Base-by-base conservation (phyloP, 2,113 vertebrate genomes). In the Todiramphus chloris region DNA sequence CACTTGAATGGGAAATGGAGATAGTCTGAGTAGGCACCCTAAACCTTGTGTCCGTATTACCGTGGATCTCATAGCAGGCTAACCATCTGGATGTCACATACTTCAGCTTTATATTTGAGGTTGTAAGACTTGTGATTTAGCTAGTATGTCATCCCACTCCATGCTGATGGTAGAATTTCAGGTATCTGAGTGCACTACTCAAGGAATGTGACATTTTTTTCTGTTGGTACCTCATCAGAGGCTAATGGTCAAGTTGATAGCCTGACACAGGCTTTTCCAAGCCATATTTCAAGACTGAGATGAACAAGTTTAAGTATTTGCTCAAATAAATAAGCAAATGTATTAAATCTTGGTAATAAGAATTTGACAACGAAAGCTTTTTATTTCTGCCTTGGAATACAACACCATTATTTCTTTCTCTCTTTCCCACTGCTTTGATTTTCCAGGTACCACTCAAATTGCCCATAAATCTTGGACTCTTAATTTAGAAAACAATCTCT, bases 401-500 rank as follows among this genome's bases (percentile, higher is more conserved):
- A 93, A 35, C 70, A 73, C 31, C 35, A 82, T 92, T 79, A 63
- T 66, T 75, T 92, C 66, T 76, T 92, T 85, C n/a, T 73, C 18
- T 94, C 46, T 27, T 79, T 90, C 30, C 46, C 43, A 75, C 25
- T 85, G 30, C 28, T 93, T 95, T 5, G 3, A 87, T 91, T 93
- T 97, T 91, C 76, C 91, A 97, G 87, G 72, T 94, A 90, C 75
- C 55, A 68, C 50, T 95, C 84, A 83, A 94, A 94, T 89, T 89
- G 59, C 69, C 83, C 48, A 84, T 96, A 96, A 93, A 90, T 93
- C 88, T 89, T 73, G 13, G 37, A 66, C 55, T 92, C 59, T 43
- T 95, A 89, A 96, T 94, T 95, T 89, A 87, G 80, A 78, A 94
- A 93, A 94, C 66, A 89, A 75, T 68, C 33, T 93, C 68, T 93